phyloP scores from a whole-genome alignment of 2,797 vertebrate species.

The Pangasius mekongensis region DNA sequence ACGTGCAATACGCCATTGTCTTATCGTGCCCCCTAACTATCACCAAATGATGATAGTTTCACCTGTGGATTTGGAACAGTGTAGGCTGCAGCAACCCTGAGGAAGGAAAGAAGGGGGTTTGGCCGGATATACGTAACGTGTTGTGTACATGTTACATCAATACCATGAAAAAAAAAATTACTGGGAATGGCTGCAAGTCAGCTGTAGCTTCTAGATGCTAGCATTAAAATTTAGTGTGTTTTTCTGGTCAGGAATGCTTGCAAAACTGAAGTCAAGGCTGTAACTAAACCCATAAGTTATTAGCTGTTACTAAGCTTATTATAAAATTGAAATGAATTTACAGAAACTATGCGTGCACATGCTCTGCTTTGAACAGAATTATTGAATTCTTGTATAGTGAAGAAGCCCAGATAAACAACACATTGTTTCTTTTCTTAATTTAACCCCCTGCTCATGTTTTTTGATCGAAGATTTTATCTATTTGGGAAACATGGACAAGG shows the following conservation, averaged over 20 bases:
- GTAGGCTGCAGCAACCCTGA: no score
- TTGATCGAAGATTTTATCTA: not conserved
- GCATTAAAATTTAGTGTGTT: not conserved
- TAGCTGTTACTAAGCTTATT: not conserved
- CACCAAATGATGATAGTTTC: not conserved
- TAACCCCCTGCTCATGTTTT: not conserved
- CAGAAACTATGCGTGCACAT: not conserved
- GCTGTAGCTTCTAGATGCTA: not conserved
- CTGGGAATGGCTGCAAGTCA: not conserved
- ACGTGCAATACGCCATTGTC: not conserved
- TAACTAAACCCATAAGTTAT: not conserved
- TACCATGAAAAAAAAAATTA: not conserved
- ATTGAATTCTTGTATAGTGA: not conserved
- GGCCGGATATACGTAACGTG: not conserved
- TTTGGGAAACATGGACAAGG: not conserved
- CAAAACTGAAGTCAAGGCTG: not conserved
- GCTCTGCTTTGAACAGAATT: not conserved
- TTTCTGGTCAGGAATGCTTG: not conserved
- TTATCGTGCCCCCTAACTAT: not conserved
- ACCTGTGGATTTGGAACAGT: not conserved
- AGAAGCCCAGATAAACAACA: not conserved
- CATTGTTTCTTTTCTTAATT: not conserved
- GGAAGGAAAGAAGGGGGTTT: not conserved
- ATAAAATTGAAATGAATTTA: not conserved
- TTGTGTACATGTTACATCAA: not conserved